phyloP scores from a whole-genome alignment of 2,888 invertebrate species.

The Camptogramma bilineatum region DNA sequence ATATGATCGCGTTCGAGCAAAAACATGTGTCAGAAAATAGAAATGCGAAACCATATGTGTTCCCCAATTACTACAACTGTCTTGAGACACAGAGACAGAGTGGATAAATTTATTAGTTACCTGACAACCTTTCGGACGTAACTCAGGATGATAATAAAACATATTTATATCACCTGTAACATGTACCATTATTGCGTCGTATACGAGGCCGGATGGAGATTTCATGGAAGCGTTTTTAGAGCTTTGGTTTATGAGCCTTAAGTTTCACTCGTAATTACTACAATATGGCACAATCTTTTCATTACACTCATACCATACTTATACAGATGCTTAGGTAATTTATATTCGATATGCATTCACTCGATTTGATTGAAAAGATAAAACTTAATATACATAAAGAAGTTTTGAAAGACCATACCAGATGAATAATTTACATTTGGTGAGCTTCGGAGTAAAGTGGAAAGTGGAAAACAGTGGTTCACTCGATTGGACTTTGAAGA shows the following conservation, averaged over 20 bases:
- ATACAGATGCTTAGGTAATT: no score
- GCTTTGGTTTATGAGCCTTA: conserved; percentile 16
- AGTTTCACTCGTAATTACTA: conserved; percentile 11
- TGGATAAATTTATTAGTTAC: conserved; percentile 30
- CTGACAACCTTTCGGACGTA: conserved; percentile 30
- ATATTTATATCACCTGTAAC: conserved; percentile 34
- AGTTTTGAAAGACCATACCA: no score
- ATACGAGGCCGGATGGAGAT: conserved; percentile 7
- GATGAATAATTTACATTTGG: no score
- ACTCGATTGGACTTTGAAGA: no score
- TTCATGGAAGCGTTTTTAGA: conserved; percentile 23
- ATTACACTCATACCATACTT: not conserved
- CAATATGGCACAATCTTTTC: conserved; percentile 1
- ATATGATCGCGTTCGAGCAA: conserved; percentile 14
- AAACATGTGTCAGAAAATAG: conserved; percentile 27
- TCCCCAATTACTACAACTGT: conserved; percentile 30
- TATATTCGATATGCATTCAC: not conserved
- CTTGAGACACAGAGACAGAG: conserved; percentile 20
- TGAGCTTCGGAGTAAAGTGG: no score
- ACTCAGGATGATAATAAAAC: conserved; percentile 32
- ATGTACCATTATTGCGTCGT: conserved; percentile 28
- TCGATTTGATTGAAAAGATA: no score
- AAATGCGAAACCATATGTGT: conserved; percentile 28
- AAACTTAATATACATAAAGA: no score
- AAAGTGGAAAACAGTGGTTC: no score